phyloP scores from a whole-genome alignment of 2,888 invertebrate genomes.

The Anthoptus insignis region DNA sequence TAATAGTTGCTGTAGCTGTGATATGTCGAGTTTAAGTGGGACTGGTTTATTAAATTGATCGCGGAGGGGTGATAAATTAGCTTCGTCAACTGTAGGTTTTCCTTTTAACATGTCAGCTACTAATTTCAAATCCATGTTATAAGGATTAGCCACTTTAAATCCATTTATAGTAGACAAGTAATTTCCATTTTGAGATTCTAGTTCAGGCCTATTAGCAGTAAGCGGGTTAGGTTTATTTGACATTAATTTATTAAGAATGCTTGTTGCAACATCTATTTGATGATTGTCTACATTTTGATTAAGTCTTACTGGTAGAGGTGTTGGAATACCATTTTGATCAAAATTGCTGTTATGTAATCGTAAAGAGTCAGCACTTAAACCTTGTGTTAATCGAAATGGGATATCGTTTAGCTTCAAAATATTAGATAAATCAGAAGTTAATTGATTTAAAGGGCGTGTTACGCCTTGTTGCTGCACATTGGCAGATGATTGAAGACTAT shows the following conservation, averaged over 20 bases:
- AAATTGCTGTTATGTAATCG: slow-evolving; percentile 67
- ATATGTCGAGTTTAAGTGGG: slow-evolving; percentile 71
- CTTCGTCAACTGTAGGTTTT: slow-evolving; percentile 69
- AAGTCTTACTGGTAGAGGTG: slow-evolving; percentile 68
- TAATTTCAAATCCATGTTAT: slow-evolving; percentile 80
- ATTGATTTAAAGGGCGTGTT: slow-evolving; percentile 61
- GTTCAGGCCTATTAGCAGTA: slow-evolving; percentile 66
- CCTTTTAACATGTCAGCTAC: slow-evolving; percentile 82
- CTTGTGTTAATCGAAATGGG: slow-evolving; percentile 73
- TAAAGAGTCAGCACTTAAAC: slow-evolving; percentile 61
- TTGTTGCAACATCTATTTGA: slow-evolving; percentile 73
- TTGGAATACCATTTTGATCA: slow-evolving; percentile 68
- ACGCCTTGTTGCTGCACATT: slow-evolving; percentile 61
- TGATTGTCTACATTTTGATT: slow-evolving; percentile 81
- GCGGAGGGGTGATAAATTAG: slow-evolving; percentile 64
- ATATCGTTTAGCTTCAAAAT: slow-evolving; percentile 76
- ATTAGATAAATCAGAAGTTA: slow-evolving; percentile 62
- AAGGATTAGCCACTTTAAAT: slow-evolving; percentile 83
- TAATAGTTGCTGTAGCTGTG: slow-evolving; percentile 70
- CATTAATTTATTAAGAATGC: slow-evolving; percentile 69
- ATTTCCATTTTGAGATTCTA: slow-evolving; percentile 63
- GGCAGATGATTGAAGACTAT: slow-evolving; percentile 62
- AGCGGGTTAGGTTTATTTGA: slow-evolving; percentile 64
- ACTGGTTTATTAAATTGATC: slow-evolving; percentile 68
- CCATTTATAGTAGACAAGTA: slow-evolving; percentile 79